These are phyloP conservation scores for Eupelmus urozonus DNA, from an alignment of 2,888 invertebrate species.

Conservation along the genomic window DNA sequence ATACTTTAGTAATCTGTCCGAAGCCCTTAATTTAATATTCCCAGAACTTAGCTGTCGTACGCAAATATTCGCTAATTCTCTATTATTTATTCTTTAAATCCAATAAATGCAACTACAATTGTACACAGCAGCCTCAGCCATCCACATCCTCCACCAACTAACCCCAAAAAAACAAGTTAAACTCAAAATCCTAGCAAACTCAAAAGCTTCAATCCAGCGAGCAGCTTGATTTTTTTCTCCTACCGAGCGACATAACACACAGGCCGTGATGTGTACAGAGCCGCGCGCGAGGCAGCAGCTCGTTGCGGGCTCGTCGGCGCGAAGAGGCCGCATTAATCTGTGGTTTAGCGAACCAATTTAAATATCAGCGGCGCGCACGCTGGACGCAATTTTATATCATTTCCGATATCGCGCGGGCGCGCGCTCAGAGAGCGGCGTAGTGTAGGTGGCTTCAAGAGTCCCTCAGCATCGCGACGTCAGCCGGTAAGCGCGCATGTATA, in stretches of 20 bases:
- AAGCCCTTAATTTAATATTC: too few species aligned
- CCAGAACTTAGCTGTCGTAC: too few species aligned
- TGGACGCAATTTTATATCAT: slow-evolving; percentile 78
- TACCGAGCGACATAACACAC: neutral
- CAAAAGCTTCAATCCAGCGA: neutral
- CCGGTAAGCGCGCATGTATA: slow-evolving; percentile 50
- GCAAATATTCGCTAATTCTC: too few species aligned
- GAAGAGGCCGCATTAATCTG: slow-evolving; percentile 74
- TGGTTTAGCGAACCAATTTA: slow-evolving; percentile 78
- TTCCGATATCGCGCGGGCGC: slow-evolving; percentile 74
- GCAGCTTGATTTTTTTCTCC: neutral
- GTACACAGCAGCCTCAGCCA: too few species aligned
- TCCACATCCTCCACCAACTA: neutral
- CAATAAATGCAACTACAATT: too few species aligned
- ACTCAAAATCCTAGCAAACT: too few species aligned
- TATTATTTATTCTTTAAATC: too few species aligned
- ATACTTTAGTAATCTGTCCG: too few species aligned
- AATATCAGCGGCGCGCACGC: slow-evolving; percentile 73
- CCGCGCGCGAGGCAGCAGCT: neutral
- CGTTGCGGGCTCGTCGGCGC: slow-evolving; percentile 53
- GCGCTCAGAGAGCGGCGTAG: slow-evolving; percentile 67
- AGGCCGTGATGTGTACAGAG: neutral
- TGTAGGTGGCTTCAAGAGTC: slow-evolving; percentile 70
- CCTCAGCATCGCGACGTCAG: slow-evolving; percentile 64
- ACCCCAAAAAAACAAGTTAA: too few species aligned